These are phyloP conservation scores for Melanerpes aurifrons DNA, from an alignment of 2,113 vertebrate species.

Conservation along the genomic window DNA sequence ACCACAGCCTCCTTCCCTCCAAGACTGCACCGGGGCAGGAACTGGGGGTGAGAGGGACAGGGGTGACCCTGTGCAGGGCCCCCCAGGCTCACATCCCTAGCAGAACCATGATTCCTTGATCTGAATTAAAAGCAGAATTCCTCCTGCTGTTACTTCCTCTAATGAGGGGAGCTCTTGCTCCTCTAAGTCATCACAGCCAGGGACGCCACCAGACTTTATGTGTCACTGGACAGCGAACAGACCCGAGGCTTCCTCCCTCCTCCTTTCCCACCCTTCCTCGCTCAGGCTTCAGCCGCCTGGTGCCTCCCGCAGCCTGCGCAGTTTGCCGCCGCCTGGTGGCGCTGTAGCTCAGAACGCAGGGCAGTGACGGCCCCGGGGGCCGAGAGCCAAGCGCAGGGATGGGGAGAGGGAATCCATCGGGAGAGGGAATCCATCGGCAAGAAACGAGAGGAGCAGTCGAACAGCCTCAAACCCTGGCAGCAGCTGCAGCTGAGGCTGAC, in stretches of 20 bases:
- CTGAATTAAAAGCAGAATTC: background rate
- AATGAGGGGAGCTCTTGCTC: background rate
- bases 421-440: background rate
- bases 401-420: background rate
- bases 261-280: background rate
- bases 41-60: background rate
- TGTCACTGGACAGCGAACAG: background rate
- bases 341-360: slow-evolving; percentile 39
- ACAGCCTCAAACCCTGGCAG: background rate
- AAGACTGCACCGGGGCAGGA: background rate
- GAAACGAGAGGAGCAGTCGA: background rate
- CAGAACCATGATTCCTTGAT: background rate
- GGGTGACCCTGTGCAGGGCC: background rate
- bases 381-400: accelerated
- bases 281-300: background rate
- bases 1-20: background rate
- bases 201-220: background rate
- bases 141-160: background rate
- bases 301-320: background rate
- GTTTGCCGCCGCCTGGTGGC: slow-evolving; percentile 41
- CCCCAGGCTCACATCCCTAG: accelerated
- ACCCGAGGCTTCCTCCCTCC: background rate
- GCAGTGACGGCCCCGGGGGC: background rate
- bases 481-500: background rate
- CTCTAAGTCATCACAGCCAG: background rate